Conservation (phyloP, 2,888 invertebrate species). For the Epinotia demarniana region DNA sequence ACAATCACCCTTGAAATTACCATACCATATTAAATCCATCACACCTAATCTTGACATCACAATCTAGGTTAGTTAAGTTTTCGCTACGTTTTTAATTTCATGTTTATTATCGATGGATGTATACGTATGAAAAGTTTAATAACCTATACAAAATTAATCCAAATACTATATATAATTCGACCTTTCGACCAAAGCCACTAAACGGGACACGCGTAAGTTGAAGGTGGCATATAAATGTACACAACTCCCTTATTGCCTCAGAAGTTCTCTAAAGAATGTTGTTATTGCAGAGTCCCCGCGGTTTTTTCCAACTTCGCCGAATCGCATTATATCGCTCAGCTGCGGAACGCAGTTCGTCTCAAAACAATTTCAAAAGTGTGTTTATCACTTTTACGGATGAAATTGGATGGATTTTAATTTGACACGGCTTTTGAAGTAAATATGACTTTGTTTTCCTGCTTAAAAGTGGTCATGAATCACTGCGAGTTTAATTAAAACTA, state of each 20-base stretch:
- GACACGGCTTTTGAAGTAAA: not conserved
- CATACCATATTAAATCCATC: no score
- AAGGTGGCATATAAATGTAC: not conserved
- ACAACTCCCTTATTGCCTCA: slow-evolving; percentile 20
- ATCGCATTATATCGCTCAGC: slow-evolving; percentile 35
- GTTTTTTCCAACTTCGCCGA: slow-evolving; percentile 41
- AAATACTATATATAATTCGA: not conserved
- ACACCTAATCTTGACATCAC: no score
- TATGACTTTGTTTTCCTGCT: not conserved
- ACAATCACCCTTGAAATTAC: no score
- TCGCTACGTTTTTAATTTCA: no score
- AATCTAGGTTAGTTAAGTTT: no score
- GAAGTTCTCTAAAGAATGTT: slow-evolving; percentile 38
- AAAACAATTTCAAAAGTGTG: slow-evolving; percentile 34
- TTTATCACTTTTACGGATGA: slow-evolving; percentile 8
- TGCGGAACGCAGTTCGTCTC: slow-evolving; percentile 21
- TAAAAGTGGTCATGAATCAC: not conserved
- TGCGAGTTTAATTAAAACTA: no score
- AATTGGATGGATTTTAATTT: slow-evolving; percentile 18
- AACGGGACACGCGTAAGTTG: slow-evolving; percentile 9
- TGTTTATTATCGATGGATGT: no score
- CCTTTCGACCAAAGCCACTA: not conserved
- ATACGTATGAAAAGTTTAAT: not conserved
- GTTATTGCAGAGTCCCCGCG: slow-evolving; percentile 39
- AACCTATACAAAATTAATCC: not conserved